These are phyloP conservation scores for Phortica magna DNA, from an alignment of 2,888 invertebrate genomes.

Conservation along the genomic window DNA sequence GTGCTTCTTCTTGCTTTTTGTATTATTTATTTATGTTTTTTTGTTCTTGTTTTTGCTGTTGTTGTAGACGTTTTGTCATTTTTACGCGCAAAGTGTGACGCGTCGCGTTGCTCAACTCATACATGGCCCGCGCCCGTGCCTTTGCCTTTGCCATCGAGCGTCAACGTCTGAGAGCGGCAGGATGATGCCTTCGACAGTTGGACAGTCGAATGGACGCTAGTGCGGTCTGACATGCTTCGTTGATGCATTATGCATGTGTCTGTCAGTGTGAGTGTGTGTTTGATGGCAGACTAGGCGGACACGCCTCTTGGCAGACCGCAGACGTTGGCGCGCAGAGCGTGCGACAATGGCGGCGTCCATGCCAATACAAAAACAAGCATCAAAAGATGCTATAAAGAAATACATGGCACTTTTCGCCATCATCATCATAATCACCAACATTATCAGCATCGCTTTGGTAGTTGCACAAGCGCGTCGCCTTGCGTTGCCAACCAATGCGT, in stretches of 20 bases:
- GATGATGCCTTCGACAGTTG: slow-evolving; percentile 55
- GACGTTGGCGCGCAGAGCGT: slow-evolving; percentile 10
- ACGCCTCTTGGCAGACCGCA: slow-evolving; percentile 65
- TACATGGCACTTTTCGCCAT: slow-evolving; percentile 54
- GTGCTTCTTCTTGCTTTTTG: not conserved
- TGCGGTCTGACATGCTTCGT: not conserved
- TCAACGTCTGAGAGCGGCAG: slow-evolving; percentile 58
- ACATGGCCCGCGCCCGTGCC: slow-evolving; percentile 61
- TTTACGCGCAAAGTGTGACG: slow-evolving; percentile 19
- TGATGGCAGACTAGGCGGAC: slow-evolving; percentile 41
- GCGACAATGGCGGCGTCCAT: slow-evolving; percentile 63
- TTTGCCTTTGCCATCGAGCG: too few species aligned
- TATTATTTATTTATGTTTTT: not conserved
- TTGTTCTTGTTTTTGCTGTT: slow-evolving; percentile 1
- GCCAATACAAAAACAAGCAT: slow-evolving; percentile 60
- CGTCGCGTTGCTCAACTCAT: slow-evolving; percentile 2
- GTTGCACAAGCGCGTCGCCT: slow-evolving; percentile 34
- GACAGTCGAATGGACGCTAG: slow-evolving; percentile 35
- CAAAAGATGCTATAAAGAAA: slow-evolving; percentile 65
- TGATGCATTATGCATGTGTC: not conserved
- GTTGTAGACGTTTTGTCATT: not conserved
- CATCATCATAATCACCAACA: slow-evolving; percentile 4
- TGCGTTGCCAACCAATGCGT: too few species aligned
- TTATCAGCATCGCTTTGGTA: slow-evolving; percentile 53
- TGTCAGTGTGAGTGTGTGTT: not conserved